Evolutionary conservation across 2,888 invertebrate genomes (phyloP), one percentile per base, ranked within the genome.

Genomic region (Oligia strigilis): DNA sequence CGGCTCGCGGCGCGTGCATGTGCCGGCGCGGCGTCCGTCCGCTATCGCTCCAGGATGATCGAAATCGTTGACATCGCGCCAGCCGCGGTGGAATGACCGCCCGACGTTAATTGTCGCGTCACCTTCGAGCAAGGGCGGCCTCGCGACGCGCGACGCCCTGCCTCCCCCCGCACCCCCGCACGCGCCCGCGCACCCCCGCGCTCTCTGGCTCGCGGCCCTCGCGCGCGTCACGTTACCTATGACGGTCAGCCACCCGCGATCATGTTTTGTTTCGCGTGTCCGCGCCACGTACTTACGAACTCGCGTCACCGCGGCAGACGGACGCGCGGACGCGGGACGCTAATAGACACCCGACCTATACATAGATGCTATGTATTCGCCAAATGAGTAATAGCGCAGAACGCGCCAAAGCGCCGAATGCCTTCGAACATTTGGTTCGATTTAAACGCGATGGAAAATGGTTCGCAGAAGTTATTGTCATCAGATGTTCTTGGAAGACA

Each of bases 1-100:
- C 80, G 75, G 72, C 73, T 90, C 88, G 91, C 90, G 90, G 77
- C 78, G 83, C 82, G 85, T 84, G 91, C 91, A 91, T 85, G 87
- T 92, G 92, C 92, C 93, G 93, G 92, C 93, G 92, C 93, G 94
- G 93, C 94, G 93, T 90, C 86, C 92, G 93, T 89, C 86, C 92
- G 93, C 93, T 93, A 94, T 94, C 96, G 94, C 93, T 89, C 90
- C 94, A 93, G 95, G 95, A 93, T 94, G 95, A 95, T 95, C 95
- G 95, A 93, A 95, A 96, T 96, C 96, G 95, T 96, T 96, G 97
- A 96, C 96, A 95, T 91, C 95, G 95, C 94, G 95, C 96, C 96
- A 95, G 92, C 83, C 91, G 92, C 93, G 92, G 95, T 91, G 95
- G 94, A 95, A 95, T 95, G 95, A 96, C 96, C 96, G 96, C 94